These are phyloP conservation scores for Euwallacea similis DNA, from an alignment of 1,140 invertebrate species.

Conservation along the genomic window DNA sequence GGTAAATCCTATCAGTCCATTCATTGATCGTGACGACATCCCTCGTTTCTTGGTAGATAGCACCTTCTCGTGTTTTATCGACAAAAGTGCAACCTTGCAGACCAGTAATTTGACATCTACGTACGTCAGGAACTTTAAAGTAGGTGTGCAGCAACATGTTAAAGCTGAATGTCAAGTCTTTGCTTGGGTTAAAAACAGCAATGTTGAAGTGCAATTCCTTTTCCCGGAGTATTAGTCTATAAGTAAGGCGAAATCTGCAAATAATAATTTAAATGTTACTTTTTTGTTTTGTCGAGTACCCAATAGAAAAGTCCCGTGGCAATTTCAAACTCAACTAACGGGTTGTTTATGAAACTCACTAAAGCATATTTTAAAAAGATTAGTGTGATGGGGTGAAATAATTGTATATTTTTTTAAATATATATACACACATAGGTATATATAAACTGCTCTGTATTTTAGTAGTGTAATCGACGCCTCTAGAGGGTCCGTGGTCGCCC, in stretches of 20 bases:
- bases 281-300: no score
- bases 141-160: slow-evolving; percentile 93
- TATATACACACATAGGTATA: no score
- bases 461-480: no score
- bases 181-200: slow-evolving; percentile 87
- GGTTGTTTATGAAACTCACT: no score
- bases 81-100: slow-evolving; percentile 89
- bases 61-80: slow-evolving; percentile 87
- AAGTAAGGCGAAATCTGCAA: slow-evolving; percentile 77
- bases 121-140: slow-evolving; percentile 92
- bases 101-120: slow-evolving; percentile 86
- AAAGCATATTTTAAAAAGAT: no score
- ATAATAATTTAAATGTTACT: slow-evolving; percentile 13
- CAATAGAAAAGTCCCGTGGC: no score
- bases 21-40: slow-evolving; percentile 86
- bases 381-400: no score
- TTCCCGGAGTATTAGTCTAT: slow-evolving; percentile 84
- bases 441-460: no score
- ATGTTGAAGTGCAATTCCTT: slow-evolving; percentile 92
- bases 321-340: no score
- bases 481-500: no score
- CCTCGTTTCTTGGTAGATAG: slow-evolving; percentile 82
- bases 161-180: slow-evolving; percentile 88
- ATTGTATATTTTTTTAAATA: no score
- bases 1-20: slow-evolving; percentile 92